phyloP scores from a whole-genome alignment of 1,140 invertebrate species.

The Schlechtendalia chinensis region DNA sequence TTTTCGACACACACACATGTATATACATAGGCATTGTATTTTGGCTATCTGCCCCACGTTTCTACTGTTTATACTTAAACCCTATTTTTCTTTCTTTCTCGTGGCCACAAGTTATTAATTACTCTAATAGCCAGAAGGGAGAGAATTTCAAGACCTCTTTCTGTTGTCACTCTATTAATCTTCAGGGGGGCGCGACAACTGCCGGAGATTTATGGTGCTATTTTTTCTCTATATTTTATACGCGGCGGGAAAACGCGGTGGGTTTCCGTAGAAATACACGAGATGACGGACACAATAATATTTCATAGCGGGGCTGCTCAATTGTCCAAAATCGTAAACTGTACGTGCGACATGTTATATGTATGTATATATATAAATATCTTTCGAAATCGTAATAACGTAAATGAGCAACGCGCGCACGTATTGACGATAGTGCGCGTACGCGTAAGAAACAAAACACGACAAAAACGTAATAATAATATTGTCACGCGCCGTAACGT shows the following conservation, averaged over 20 bases:
- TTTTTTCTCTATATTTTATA: conserved; percentile 44
- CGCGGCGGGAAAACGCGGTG: background rate
- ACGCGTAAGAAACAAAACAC: background rate
- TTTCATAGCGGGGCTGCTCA: background rate
- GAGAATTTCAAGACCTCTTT: conserved; percentile 47
- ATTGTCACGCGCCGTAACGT: background rate
- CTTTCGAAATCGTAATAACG: no score
- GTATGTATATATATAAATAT: background rate
- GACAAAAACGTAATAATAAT: background rate
- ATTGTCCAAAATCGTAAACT: conserved; percentile 18
- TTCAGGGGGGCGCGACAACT: conserved; percentile 26
- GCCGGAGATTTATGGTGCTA: conserved; percentile 45
- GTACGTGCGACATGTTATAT: background rate
- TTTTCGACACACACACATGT: conserved; percentile 11
- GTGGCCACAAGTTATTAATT: conserved; percentile 45
- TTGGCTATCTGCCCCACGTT: conserved; percentile 21
- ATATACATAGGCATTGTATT: background rate
- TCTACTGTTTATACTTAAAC: conserved; percentile 35
- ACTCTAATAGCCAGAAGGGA: conserved; percentile 48
- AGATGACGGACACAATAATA: background rate
- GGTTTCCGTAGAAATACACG: conserved; percentile 22
- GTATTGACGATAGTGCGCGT: no score
- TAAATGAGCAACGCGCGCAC: no score
- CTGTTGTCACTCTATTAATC: conserved; percentile 50
- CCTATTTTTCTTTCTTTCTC: conserved; percentile 25